Percentiles rank a stretch among this genome's conserved stretches.
These are phyloP conservation scores for Phataginus tetradactyla DNA, from an alignment of 2,797 vertebrate species.

Conservation along the genomic window DNA sequence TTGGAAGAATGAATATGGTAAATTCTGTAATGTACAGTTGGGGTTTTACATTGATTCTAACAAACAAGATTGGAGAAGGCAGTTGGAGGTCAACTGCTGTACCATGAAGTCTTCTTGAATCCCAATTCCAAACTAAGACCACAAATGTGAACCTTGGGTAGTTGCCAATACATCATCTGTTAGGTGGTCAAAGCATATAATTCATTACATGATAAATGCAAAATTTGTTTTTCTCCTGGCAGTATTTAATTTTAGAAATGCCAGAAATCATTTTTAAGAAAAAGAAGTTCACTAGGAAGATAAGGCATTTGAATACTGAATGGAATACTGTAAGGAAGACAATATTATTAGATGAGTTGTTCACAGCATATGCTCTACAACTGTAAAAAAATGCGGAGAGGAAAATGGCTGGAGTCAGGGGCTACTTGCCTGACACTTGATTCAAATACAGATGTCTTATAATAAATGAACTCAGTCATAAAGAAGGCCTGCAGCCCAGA, in stretches of 20 bases:
- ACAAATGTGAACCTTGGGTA: not conserved
- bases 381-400: not conserved
- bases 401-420: not conserved
- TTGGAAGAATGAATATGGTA: not conserved
- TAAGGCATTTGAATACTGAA: not conserved
- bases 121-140: not conserved
- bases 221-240: not conserved
- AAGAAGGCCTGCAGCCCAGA: not conserved
- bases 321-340: not conserved
- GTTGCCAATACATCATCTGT: not conserved
- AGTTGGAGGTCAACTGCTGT: not conserved
- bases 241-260: conserved; percentile 20
- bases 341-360: not conserved
- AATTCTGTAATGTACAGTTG: not conserved
- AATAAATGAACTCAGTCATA: not conserved
- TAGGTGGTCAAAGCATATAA: not conserved
- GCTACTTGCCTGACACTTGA: not conserved
- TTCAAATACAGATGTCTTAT: not conserved
- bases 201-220: not conserved
- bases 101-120: not conserved
- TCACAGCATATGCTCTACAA: not conserved
- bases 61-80: not conserved
- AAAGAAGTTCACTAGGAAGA: not conserved
- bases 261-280: not conserved
- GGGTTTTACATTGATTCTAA: not conserved